phyloP scores from a whole-genome alignment of 2,888 invertebrate species.

The Cryptosula pallasiana region DNA sequence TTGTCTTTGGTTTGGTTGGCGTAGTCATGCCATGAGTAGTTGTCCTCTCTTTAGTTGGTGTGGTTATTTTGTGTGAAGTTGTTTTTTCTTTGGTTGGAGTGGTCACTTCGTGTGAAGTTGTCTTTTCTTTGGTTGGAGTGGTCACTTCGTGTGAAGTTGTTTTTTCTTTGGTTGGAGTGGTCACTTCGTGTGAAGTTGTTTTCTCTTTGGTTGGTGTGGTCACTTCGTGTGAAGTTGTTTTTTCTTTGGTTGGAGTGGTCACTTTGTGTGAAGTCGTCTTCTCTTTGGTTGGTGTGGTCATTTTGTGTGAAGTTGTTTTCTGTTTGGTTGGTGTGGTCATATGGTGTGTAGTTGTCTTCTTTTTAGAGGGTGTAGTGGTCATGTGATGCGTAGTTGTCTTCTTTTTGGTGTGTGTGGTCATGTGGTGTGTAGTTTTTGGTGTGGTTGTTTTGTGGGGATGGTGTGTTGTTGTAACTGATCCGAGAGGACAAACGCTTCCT shows the following conservation, averaged over 20 bases:
- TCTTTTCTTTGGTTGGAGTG: neutral
- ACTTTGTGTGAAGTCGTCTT: neutral
- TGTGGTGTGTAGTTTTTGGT: too few species aligned
- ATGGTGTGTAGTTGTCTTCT: too few species aligned
- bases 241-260: neutral
- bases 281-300: neutral
- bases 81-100: neutral
- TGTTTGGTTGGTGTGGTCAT: neutral
- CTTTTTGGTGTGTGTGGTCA: neutral
- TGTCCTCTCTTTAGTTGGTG: neutral
- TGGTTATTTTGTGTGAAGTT: neutral
- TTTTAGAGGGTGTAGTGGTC: too few species aligned
- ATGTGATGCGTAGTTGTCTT: neutral
- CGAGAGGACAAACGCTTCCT: too few species aligned
- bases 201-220: neutral
- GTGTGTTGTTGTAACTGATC: too few species aligned
- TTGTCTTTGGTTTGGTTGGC: neutral
- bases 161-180: neutral
- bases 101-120: neutral
- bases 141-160: neutral
- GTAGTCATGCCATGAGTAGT: neutral
- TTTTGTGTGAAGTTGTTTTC: neutral
- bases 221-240: neutral
- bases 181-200: neutral
- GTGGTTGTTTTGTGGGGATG: too few species aligned